Evolutionary conservation across 2,797 vertebrate species (phyloP).

Genomic region (Psittacula derbiana): DNA sequence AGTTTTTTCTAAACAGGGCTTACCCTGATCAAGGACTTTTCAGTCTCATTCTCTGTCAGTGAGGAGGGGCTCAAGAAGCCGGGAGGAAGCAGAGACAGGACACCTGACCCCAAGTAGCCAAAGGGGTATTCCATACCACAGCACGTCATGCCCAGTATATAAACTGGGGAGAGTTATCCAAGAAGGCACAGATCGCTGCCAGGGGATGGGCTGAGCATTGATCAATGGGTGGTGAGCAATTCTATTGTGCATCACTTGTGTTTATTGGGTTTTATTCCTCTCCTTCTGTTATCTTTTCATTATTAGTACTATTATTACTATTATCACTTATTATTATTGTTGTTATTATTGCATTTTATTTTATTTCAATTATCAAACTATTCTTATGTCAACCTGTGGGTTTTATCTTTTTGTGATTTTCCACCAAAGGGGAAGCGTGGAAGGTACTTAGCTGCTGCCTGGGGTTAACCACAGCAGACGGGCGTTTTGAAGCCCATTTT

Average conservation of each 20-base stretch:
- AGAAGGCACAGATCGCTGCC: not conserved
- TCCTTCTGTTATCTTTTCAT: not conserved
- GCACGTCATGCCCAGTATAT: not conserved
- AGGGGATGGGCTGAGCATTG: not conserved
- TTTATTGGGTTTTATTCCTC: not conserved
- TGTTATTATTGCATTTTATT: not conserved
- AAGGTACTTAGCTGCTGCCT: not conserved
- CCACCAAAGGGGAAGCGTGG: not conserved
- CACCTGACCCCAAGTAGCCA: not conserved
- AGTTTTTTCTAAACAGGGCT: not conserved
- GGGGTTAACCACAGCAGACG: not conserved
- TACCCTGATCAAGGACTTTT: not conserved
- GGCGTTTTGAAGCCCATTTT: not conserved
- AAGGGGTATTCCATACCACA: not conserved
- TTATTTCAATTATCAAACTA: too few species aligned
- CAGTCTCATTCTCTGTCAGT: not conserved
- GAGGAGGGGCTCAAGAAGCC: not conserved
- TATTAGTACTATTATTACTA: not conserved
- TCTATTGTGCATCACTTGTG: not conserved
- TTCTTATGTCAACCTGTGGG: too few species aligned
- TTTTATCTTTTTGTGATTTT: too few species aligned
- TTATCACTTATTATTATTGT: not conserved
- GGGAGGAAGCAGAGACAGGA: not conserved
- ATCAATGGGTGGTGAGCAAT: not conserved
- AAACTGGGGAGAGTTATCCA: not conserved